Evolutionary conservation across 2,888 invertebrate species (phyloP).

Genomic region (Brenthis ino): DNA sequence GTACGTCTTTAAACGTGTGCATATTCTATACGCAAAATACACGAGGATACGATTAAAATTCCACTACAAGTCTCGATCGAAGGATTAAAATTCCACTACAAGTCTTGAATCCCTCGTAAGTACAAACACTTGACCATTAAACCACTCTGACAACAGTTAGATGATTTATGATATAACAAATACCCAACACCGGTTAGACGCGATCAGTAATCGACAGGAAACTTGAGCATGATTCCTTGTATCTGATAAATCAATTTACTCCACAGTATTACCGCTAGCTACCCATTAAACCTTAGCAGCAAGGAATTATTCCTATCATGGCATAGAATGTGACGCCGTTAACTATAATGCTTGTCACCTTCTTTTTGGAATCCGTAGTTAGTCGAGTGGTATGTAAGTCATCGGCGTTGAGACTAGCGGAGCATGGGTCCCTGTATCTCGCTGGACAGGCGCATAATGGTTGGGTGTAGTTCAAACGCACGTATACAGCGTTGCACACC

Average conservation of each 20-base stretch:
- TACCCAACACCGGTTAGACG: background rate
- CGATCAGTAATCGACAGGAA: slow-evolving; percentile 3
- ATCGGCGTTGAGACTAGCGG: slow-evolving; percentile 93
- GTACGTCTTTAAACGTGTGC: too few species aligned
- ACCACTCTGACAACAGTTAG: too few species aligned
- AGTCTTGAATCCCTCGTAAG: too few species aligned
- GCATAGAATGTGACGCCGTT: slow-evolving; percentile 35
- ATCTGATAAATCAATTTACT: slow-evolving; percentile 19
- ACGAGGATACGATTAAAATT: background rate
- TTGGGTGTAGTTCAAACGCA: slow-evolving; percentile 94
- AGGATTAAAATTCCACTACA: background rate
- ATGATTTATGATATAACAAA: background rate
- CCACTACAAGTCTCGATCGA: background rate
- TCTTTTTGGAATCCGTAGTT: slow-evolving; percentile 91
- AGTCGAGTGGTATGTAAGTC: slow-evolving; percentile 96
- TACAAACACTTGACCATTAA: too few species aligned
- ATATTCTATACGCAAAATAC: too few species aligned
- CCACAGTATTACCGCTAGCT: slow-evolving; percentile 17
- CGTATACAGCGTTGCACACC: slow-evolving; percentile 97
- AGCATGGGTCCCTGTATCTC: slow-evolving; percentile 94
- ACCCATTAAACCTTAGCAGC: slow-evolving; percentile 20
- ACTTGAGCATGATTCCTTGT: slow-evolving; percentile 8
- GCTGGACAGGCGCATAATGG: slow-evolving; percentile 95
- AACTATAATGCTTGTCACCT: slow-evolving; percentile 77
- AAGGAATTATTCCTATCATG: slow-evolving; percentile 29